These are phyloP conservation scores for Onychostoma macrolepis DNA, from an alignment of 2,113 vertebrate species.

Conservation along the genomic window DNA sequence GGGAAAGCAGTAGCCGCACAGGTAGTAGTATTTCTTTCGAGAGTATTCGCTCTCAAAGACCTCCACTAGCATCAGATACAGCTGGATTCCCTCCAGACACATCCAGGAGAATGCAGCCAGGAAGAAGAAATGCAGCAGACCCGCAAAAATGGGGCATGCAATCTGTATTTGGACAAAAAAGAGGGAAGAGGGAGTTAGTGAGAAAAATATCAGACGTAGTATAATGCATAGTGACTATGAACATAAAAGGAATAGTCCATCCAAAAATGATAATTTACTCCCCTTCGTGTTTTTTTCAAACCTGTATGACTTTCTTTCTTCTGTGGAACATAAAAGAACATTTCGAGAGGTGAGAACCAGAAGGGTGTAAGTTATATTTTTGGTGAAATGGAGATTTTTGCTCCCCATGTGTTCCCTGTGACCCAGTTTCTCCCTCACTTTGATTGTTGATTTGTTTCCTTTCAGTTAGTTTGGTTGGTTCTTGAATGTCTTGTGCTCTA, in stretches of 20 bases:
- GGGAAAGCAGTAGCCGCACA: constrained; percentile 91
- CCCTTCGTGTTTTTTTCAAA: background rate
- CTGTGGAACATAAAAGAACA: background rate
- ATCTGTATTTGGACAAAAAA: constrained; percentile 71
- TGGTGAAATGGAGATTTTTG: too few relatives aligned
- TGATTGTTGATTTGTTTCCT: too few relatives aligned
- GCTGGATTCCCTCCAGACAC: constrained; percentile 92
- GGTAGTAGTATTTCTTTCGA: constrained; percentile 92
- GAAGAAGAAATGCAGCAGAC: constrained; percentile 92
- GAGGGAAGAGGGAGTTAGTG: background rate
- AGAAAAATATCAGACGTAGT: constrained; percentile 34
- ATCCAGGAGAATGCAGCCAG: constrained; percentile 94
- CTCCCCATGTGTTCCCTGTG: too few relatives aligned
- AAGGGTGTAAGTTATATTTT: too few relatives aligned
- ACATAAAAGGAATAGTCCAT: background rate
- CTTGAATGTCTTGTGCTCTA: too few relatives aligned
- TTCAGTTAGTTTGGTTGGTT: too few relatives aligned
- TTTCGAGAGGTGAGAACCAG: too few relatives aligned
- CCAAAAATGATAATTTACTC: background rate
- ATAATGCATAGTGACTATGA: background rate
- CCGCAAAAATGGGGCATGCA: constrained; percentile 90
- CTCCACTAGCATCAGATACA: constrained; percentile 92
- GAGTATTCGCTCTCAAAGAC: constrained; percentile 92
- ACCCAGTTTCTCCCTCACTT: too few relatives aligned
- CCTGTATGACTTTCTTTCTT: background rate